phyloP scores from a whole-genome alignment of 2,797 vertebrate species.

The Botia kubotai region DNA sequence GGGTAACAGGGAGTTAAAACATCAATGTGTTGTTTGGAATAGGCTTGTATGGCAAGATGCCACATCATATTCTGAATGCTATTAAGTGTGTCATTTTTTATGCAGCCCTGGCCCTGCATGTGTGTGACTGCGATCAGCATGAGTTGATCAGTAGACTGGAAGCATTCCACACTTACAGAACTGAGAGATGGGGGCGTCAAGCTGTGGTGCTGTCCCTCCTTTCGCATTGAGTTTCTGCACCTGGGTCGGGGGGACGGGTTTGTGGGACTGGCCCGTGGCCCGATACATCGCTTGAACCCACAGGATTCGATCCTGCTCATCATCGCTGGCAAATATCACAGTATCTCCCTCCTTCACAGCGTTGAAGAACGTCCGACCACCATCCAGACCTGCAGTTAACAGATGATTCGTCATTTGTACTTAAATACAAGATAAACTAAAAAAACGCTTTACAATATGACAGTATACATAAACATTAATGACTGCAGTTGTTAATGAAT shows the following conservation, averaged over 20 bases:
- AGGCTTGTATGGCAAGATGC: not conserved
- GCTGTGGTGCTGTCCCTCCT: conserved; percentile 89
- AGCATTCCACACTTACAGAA: conserved; percentile 89
- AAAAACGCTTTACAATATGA: not conserved
- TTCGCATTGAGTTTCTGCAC: conserved; percentile 97
- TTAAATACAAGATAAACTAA: not conserved
- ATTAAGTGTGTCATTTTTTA: not conserved
- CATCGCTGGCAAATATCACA: conserved; percentile 96
- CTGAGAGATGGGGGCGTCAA: conserved; percentile 97
- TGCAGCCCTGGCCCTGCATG: not conserved
- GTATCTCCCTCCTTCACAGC: conserved; percentile 98
- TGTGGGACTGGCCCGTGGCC: conserved; percentile 97
- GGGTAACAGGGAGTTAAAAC: not conserved
- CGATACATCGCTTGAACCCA: conserved; percentile 99
- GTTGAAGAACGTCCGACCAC: conserved; percentile 95
- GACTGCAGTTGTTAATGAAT: not conserved
- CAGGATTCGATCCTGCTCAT: conserved; percentile 96
- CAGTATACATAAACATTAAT: not conserved
- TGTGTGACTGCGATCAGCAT: conserved; percentile 7
- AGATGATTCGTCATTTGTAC: not conserved
- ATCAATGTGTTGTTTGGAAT: not conserved
- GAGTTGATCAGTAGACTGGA: not conserved
- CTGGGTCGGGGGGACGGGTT: conserved; percentile 95
- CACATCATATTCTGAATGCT: not conserved
- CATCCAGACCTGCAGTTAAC: conserved; percentile 86